phyloP scores from a whole-genome alignment of 2,797 vertebrate genomes.

The Etheostoma nigrum region DNA sequence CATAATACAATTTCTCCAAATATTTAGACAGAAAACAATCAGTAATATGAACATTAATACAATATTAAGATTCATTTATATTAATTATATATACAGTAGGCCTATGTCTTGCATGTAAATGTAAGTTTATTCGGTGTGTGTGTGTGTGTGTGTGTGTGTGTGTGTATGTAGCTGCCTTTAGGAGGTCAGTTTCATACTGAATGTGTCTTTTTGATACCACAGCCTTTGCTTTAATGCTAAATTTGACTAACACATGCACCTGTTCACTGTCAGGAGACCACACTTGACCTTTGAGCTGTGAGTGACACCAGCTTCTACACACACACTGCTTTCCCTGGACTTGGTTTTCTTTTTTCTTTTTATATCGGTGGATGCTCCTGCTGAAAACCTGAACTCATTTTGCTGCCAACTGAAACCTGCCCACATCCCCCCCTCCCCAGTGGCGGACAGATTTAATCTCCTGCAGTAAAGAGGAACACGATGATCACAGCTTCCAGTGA shows the following conservation, averaged over 20 bases:
- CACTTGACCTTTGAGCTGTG: constrained; percentile 39
- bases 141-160: too few species aligned
- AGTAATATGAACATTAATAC: too few species aligned
- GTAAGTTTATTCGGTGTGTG: neutral
- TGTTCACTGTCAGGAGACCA: constrained; percentile 34
- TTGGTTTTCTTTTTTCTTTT: neutral
- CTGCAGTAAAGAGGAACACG: constrained; percentile 74
- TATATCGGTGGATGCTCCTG: neutral
- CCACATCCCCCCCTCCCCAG: neutral
- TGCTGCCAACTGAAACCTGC: constrained; percentile 26
- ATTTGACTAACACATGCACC: constrained; percentile 27
- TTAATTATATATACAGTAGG: too few species aligned
- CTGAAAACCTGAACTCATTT: constrained; percentile 25
- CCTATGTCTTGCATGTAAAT: too few species aligned
- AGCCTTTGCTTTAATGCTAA: neutral
- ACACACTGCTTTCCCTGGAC: neutral
- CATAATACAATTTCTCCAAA: too few species aligned
- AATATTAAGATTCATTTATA: too few species aligned
- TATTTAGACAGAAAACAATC: too few species aligned
- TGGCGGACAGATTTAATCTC: constrained; percentile 18
- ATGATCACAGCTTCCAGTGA: constrained; percentile 79
- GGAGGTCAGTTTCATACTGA: neutral
- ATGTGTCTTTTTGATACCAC: neutral
- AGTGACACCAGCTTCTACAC: constrained; percentile 31
- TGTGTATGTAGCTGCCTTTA: neutral